Percentiles rank a stretch among this genome's conserved stretches.
phyloP scores from a whole-genome alignment of 2,797 vertebrate species.

The Myotis myotis region DNA sequence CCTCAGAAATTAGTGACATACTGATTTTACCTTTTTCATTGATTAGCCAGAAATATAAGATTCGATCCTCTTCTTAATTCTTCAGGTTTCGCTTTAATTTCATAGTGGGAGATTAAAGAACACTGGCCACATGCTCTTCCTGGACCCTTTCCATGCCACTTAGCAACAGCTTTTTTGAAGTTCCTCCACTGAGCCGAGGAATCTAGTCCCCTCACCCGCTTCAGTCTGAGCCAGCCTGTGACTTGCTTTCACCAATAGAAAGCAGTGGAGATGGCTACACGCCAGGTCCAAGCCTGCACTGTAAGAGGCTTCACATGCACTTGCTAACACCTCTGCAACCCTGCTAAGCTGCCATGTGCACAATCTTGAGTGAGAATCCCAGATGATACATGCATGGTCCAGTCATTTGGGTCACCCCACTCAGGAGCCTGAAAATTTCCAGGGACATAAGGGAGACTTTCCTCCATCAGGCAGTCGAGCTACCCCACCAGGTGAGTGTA shows the following conservation, averaged over 20 bases:
- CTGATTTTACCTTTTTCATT: neutral
- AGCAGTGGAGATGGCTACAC: neutral
- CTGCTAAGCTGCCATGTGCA: neutral
- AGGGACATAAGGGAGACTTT: neutral
- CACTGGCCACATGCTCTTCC: neutral
- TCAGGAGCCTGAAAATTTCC: neutral
- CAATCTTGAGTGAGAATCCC: neutral
- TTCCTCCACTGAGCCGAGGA: neutral
- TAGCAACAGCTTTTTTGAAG: neutral
- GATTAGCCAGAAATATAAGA: neutral
- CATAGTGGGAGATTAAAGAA: neutral
- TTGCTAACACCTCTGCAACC: neutral
- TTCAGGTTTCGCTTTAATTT: neutral
- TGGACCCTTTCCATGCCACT: neutral
- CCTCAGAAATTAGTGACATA: neutral
- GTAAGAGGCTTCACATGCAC: neutral
- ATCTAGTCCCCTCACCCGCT: fast-evolving
- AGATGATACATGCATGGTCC: neutral
- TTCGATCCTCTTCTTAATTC: neutral
- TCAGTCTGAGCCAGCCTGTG: neutral
- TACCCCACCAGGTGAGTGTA: neutral
- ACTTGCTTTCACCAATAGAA: neutral
- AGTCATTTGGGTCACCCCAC: neutral
- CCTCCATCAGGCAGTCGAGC: neutral
- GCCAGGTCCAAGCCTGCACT: neutral